These are phyloP conservation scores for Phalanger gymnotis DNA, from an alignment of 2,797 vertebrate genomes.

Conservation along the genomic window DNA sequence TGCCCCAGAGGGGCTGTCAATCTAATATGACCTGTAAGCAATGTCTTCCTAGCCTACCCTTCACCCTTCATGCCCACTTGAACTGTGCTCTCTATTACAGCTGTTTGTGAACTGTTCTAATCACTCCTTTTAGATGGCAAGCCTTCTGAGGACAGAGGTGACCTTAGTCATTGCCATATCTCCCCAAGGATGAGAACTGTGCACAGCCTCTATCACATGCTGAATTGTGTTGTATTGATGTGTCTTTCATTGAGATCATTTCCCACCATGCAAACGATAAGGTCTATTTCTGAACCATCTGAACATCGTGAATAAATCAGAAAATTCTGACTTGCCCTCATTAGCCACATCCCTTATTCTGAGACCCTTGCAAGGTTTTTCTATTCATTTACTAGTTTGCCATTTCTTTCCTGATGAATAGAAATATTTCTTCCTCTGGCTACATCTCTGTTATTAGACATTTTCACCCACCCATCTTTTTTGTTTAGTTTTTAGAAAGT, in stretches of 20 bases:
- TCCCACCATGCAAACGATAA: background rate
- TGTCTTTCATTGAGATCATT: background rate
- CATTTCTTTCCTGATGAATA: no score
- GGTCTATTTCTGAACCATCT: no score
- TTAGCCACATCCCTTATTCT: no score
- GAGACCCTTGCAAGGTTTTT: no score
- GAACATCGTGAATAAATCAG: no score
- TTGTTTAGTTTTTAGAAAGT: no score
- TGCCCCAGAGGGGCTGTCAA: background rate
- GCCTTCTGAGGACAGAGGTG: background rate
- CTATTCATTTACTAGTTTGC: no score
- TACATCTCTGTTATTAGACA: no score
- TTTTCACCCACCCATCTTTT: no score
- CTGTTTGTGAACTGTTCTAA: background rate
- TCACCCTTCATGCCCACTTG: background rate
- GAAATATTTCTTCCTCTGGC: no score
- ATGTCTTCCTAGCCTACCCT: background rate
- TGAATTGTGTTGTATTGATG: background rate
- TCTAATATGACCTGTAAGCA: background rate
- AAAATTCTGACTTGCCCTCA: no score
- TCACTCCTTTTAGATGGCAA: background rate
- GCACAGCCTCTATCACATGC: background rate
- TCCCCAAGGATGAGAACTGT: background rate
- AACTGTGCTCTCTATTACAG: background rate
- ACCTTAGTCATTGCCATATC: background rate